Percentiles rank a stretch among this genome's conserved stretches.
Evolutionary conservation across 2,888 invertebrate species (phyloP).

Genomic region (Hecatera dysodea): DNA sequence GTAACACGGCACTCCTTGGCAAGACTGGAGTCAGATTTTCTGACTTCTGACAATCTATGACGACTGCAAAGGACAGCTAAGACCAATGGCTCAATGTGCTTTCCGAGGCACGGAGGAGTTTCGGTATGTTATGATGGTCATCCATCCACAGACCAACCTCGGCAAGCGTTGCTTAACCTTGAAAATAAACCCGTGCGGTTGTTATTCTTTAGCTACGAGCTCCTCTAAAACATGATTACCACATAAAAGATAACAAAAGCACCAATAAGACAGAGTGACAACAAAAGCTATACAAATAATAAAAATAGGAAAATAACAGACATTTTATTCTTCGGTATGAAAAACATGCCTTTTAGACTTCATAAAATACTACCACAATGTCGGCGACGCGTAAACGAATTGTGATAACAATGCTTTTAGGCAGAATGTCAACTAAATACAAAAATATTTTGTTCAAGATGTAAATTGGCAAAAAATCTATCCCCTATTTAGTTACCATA

Average conservation of each 20-base stretch:
- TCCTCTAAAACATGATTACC: slow-evolving; percentile 3
- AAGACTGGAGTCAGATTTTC: too few relatives aligned
- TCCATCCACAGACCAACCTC: too few relatives aligned
- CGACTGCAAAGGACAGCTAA: too few relatives aligned
- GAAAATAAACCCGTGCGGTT: too few relatives aligned
- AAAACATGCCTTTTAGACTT: slow-evolving; percentile 50
- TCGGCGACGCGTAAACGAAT: slow-evolving; percentile 52
- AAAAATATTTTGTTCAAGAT: slow-evolving; percentile 31
- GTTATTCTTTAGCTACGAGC: too few relatives aligned
- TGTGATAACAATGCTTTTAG: slow-evolving; percentile 62
- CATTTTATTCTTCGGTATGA: slow-evolving; percentile 45
- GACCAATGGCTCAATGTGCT: too few relatives aligned
- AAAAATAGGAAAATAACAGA: slow-evolving; percentile 41
- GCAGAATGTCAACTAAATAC: slow-evolving; percentile 51
- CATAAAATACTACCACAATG: slow-evolving; percentile 43
- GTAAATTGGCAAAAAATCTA: slow-evolving; percentile 16
- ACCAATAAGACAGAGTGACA: slow-evolving; percentile 27
- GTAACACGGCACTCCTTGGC: too few relatives aligned
- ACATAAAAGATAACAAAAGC: slow-evolving; percentile 39
- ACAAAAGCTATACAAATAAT: slow-evolving; percentile 48
- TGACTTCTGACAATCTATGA: too few relatives aligned
- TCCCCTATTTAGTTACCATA: slow-evolving; percentile 12
- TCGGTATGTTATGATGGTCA: too few relatives aligned
- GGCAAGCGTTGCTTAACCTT: too few relatives aligned
- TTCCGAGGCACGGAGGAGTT: too few relatives aligned